Base-by-base conservation (phyloP, 2,113 vertebrate species). In the Synchiropus splendidus region DNA sequence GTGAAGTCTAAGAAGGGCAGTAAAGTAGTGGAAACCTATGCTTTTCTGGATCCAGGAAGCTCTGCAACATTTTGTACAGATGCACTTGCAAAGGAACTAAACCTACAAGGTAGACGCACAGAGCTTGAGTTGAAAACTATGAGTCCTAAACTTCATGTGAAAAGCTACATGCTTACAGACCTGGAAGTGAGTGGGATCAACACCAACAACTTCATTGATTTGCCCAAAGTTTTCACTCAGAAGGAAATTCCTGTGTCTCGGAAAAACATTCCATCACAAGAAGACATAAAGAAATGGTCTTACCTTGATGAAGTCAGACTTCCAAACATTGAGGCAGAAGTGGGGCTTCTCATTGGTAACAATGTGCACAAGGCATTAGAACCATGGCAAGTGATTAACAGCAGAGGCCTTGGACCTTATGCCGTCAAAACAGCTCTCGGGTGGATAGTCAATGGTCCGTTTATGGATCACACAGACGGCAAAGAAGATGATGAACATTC, bases 1-100 rank as follows among this genome's bases (percentile, higher is more conserved):
- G 36, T 46, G 1, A 47, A 54, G 12, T 47, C 43, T 5, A 46
- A 1, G 1, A 54, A 35, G 12, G 36, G 43, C 6, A n/a, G 17
- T 9, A 16, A 11, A 6, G 9, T n/a, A 18, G 11, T 50, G n/a
- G 16, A 30, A 30, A 50, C 38, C 2, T 51, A 18, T 1, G 15
- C 21, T 6, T 38, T 52, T 33, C 12, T 44, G 2, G 39, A 51
- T 16, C 32, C 16, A 31, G 35, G 27, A 10, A 37, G 40, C 10
- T 13, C 33, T 9, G 40, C 18, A 11, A 42, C 48, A 3, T 42
- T 42, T 31, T 42, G 49, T 10, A 51, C 39, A 17, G 4, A 9
- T 5, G 36, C n/a, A n/a, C n/a, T n/a, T n/a, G n/a, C n/a, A n/a
- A 11, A 37, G 10, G 10, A 16, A 8, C 14, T 42, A 5, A 11